phyloP scores from a whole-genome alignment of 2,888 invertebrate genomes.

The Melanargia galathea region DNA sequence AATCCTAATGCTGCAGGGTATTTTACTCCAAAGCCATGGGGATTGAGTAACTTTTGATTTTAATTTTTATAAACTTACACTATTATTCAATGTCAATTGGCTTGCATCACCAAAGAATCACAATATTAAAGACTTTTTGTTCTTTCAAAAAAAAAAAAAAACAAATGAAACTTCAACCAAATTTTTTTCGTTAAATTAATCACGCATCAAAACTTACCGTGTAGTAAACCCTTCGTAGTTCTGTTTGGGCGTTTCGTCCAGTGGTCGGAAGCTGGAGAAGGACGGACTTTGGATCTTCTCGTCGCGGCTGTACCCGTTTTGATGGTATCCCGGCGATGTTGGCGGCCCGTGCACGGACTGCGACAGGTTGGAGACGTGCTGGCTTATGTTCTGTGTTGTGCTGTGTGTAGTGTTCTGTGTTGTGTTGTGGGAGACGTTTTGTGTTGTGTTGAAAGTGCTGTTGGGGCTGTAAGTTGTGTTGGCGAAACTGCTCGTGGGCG shows the following conservation, averaged over 20 bases:
- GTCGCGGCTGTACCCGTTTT: conserved; percentile 50
- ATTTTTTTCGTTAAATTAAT: not conserved
- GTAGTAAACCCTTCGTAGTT: conserved; percentile 86
- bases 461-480: conserved; percentile 77
- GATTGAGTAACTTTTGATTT: too few species aligned
- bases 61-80: too few species aligned
- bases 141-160: too few species aligned
- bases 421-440: conserved; percentile 50
- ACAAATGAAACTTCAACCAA: conserved; percentile 35
- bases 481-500: conserved; percentile 68
- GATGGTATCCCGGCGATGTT: conserved; percentile 24
- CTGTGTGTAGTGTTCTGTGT: conserved; percentile 50
- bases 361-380: conserved; percentile 45
- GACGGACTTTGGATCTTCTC: conserved; percentile 67
- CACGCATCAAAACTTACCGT: conserved; percentile 71
- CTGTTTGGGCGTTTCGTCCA: conserved; percentile 68
- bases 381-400: conserved; percentile 52
- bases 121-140: too few species aligned
- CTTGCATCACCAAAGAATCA: too few species aligned
- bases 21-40: too few species aligned
- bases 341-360: conserved; percentile 34
- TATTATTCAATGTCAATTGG: too few species aligned
- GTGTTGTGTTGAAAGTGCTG: conserved; percentile 61
- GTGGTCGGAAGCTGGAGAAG: conserved; percentile 72
- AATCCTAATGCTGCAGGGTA: too few species aligned